phyloP scores from a whole-genome alignment of 2,888 invertebrate species.

The Lasioglossum zephyrum region DNA sequence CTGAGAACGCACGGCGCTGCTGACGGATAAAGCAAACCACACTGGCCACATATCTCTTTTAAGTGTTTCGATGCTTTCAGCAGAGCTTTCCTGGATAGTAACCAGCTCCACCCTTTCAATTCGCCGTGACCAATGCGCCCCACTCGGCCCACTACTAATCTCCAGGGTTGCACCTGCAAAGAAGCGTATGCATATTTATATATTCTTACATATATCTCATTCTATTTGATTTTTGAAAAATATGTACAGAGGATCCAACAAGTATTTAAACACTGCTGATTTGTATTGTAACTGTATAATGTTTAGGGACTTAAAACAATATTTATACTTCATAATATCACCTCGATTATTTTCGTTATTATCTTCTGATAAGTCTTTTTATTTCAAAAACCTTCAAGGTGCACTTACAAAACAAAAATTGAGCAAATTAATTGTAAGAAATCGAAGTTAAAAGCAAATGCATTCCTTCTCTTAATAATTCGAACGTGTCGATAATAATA shows the following conservation, averaged over 20 bases:
- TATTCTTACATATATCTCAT: not conserved
- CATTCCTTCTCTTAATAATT: too few species aligned
- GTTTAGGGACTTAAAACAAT: too few species aligned
- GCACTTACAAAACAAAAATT: too few species aligned
- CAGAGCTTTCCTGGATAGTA: constrained; percentile 96
- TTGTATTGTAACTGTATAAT: not conserved
- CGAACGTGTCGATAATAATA: too few species aligned
- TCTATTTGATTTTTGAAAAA: not conserved
- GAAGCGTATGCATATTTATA: not conserved
- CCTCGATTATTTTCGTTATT: not conserved
- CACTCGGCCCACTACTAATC: constrained; percentile 97
- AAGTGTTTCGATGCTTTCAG: constrained; percentile 94
- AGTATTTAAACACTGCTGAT: not conserved
- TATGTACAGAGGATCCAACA: not conserved
- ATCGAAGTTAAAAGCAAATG: too few species aligned
- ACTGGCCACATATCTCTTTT: constrained; percentile 96
- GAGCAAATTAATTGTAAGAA: too few species aligned
- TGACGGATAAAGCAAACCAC: constrained; percentile 91
- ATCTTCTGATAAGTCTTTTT: not conserved
- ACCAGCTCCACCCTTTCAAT: constrained; percentile 98
- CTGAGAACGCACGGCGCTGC: constrained; percentile 96
- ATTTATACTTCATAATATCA: not conserved
- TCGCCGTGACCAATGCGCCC: constrained; percentile 99
- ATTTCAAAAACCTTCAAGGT: not conserved
- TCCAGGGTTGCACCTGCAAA: constrained; percentile 91